Conservation (phyloP, 2,113 vertebrate genomes). For the Cariama cristata region DNA sequence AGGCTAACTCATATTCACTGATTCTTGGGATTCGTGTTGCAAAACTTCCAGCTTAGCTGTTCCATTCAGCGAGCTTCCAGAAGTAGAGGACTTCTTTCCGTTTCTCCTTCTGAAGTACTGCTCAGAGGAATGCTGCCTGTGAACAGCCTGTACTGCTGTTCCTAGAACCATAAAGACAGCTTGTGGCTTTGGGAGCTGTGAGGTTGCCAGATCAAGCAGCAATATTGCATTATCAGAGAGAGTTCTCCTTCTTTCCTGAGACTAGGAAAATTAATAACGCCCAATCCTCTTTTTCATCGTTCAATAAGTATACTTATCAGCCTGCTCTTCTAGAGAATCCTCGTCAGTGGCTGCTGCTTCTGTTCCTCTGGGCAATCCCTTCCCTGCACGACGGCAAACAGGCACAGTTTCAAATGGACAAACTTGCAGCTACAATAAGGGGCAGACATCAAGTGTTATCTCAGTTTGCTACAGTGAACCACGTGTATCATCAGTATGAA, state of each 20-base stretch:
- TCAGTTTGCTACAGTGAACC: neutral
- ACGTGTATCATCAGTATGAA: neutral
- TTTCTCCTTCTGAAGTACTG: neutral
- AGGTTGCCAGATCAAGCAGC: neutral
- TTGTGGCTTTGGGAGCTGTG: neutral
- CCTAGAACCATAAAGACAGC: constrained; percentile 6
- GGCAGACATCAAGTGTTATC: neutral
- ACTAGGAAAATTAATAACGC: neutral
- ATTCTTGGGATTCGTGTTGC: neutral
- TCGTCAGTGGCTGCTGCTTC: neutral
- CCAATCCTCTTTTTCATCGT: neutral
- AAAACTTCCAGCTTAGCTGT: constrained; percentile 12
- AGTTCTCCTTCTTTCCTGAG: neutral
- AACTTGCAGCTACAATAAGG: neutral
- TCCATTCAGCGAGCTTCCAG: neutral
- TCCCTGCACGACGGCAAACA: neutral
- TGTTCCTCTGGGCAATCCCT: neutral
- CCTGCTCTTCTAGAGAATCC: neutral
- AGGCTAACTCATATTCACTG: neutral
- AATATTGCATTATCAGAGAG: neutral
- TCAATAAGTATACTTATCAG: neutral
- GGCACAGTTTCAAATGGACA: neutral
- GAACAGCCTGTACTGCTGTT: constrained; percentile 25
- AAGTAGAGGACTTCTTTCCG: neutral
- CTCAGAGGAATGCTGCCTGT: neutral